Evolutionary conservation across 1,140 invertebrate genomes (phyloP).

Genomic region (Zaprionus camerounensis): DNA sequence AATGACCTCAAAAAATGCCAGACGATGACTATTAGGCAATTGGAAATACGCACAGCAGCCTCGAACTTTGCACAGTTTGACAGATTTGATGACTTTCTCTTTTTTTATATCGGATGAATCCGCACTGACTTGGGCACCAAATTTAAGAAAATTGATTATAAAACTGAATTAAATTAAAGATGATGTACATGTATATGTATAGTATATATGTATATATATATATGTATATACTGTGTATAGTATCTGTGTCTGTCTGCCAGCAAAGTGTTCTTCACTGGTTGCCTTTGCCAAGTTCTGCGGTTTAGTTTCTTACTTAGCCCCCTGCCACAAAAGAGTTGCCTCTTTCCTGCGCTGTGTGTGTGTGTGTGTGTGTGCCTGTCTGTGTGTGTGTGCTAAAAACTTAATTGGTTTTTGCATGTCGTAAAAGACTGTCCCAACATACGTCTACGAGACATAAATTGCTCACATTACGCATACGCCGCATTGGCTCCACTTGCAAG

Average conservation of each 20-base stretch:
- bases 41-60: constrained; percentile 4
- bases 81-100: constrained; percentile 6
- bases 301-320: constrained; percentile 12
- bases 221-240: not conserved
- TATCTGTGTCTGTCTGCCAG: not conserved
- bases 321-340: constrained; percentile 23
- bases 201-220: too few relatives aligned
- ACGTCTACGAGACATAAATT: constrained; percentile 58
- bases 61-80: not conserved
- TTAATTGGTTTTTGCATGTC: constrained; percentile 67
- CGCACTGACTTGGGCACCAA: not conserved
- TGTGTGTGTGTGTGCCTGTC: not conserved
- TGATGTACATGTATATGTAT: too few relatives aligned
- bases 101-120: not conserved
- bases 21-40: constrained; percentile 25
- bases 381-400: constrained; percentile 50
- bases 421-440: constrained; percentile 12
- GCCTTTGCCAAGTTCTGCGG: constrained; percentile 26
- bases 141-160: constrained; percentile 2
- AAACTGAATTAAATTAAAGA: not conserved
- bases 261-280: constrained; percentile 8
- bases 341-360: constrained; percentile 44
- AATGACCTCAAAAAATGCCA: constrained; percentile 34
- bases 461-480: constrained; percentile 40
- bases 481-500: not conserved